Evolutionary conservation across 2,113 vertebrate genomes (phyloP).

Genomic region (Drymodes brunneopygia): DNA sequence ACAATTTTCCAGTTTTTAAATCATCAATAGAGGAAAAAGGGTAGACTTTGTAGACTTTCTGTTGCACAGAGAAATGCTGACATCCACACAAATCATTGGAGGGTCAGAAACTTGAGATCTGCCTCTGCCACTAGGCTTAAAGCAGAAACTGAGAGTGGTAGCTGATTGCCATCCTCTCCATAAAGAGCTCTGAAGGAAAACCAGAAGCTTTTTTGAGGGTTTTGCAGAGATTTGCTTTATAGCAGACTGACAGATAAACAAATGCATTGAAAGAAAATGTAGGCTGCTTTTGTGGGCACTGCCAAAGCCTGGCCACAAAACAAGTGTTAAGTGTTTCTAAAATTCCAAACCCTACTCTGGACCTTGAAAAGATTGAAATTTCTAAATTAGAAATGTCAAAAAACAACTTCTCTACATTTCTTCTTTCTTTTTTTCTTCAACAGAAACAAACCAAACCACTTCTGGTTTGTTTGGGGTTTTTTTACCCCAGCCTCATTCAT

Average conservation of each 20-base stretch:
- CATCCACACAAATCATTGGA: background rate
- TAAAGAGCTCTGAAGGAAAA: background rate
- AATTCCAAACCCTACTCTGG: background rate
- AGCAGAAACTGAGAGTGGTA: background rate
- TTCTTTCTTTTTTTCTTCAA: rapidly evolving
- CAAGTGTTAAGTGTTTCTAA: background rate
- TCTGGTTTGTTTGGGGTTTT: rapidly evolving
- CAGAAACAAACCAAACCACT: background rate
- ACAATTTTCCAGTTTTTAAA: background rate
- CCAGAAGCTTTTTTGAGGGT: background rate
- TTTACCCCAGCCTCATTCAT: background rate
- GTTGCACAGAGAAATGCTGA: background rate
- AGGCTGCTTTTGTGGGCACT: background rate
- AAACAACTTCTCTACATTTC: background rate
- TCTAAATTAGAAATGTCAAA: background rate
- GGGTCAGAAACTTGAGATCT: background rate
- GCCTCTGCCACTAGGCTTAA: background rate
- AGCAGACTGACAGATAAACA: background rate
- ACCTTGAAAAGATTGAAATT: too few species aligned
- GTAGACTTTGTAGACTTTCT: background rate
- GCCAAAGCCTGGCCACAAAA: background rate
- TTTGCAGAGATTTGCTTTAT: background rate
- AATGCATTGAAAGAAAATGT: background rate
- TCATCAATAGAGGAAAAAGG: background rate
- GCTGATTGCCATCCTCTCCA: background rate